Conservation (phyloP, 37 sponge, comb jelly and placozoan genomes). For the Hormiphora californensis region DNA sequence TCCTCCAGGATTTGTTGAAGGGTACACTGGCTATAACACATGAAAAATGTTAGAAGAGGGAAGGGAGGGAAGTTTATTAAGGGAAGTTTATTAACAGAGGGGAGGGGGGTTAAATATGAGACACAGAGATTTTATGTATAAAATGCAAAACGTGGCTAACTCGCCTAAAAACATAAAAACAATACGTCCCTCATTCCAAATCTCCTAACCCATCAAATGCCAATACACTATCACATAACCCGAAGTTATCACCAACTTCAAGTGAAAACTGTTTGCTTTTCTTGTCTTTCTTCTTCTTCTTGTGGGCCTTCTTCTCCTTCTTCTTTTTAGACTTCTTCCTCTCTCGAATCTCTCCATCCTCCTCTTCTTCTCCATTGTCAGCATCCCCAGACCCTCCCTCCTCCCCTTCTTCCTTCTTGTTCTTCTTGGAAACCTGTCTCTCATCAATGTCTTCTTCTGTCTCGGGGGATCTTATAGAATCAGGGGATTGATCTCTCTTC, state of each 20-base stretch:
- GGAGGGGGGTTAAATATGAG: no score
- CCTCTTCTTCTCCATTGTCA: background rate
- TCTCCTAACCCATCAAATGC: slow-evolving; percentile 25
- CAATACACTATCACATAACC: slow-evolving; percentile 27
- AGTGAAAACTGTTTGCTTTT: background rate
- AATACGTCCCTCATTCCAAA: no score
- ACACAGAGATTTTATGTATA: no score
- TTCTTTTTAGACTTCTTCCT: slow-evolving; percentile 22
- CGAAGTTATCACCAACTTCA: slow-evolving; percentile 47
- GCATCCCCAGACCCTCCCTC: background rate
- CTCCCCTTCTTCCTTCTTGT: background rate
- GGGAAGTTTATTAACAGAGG: no score
- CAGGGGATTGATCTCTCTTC: no score
- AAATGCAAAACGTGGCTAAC: no score
- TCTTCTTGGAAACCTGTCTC: background rate
- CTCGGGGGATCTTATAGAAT: no score
- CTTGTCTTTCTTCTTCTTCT: slow-evolving; percentile 31
- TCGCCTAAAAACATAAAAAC: no score
- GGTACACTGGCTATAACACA: no score
- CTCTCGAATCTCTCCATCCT: background rate
- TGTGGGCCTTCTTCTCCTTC: background rate
- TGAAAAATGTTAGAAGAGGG: no score
- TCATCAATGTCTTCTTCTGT: background rate
- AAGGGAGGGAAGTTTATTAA: no score
- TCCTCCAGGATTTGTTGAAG: no score